phyloP scores from a whole-genome alignment of 1,140 invertebrate genomes.

The Ruditapes philippinarum region DNA sequence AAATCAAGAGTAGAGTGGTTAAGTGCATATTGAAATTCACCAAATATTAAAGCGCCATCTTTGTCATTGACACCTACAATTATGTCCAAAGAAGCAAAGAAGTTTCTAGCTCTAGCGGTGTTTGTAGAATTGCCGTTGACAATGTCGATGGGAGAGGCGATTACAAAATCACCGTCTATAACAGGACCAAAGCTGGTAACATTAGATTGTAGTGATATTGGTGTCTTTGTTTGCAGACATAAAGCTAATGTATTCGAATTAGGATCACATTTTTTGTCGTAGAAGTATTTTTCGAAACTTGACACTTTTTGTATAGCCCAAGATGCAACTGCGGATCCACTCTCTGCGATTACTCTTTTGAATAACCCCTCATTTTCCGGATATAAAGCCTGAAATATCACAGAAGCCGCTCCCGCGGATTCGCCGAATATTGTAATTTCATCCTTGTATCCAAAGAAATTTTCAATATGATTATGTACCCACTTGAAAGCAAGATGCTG shows the following conservation, averaged over 20 bases:
- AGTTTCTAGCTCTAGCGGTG: constrained; percentile 90
- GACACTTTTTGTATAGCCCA: constrained; percentile 82
- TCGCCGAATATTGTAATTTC: constrained; percentile 39
- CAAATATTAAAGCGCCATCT: neutral
- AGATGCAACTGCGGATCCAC: constrained; percentile 9
- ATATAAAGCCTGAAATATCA: constrained; percentile 45
- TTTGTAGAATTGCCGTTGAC: constrained; percentile 95
- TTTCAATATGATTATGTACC: constrained; percentile 50
- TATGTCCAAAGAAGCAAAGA: constrained; percentile 84
- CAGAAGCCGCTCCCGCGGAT: constrained; percentile 43
- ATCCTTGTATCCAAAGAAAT: constrained; percentile 24
- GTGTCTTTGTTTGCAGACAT: neutral
- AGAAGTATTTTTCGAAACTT: neutral
- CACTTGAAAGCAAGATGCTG: constrained; percentile 50
- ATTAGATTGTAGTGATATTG: neutral
- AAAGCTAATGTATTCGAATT: constrained; percentile 93
- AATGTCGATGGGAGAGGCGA: constrained; percentile 77
- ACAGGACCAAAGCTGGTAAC: constrained; percentile 87
- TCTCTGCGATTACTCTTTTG: constrained; percentile 30
- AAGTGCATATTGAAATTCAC: neutral
- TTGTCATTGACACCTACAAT: constrained; percentile 88
- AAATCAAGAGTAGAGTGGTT: neutral
- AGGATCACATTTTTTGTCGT: neutral
- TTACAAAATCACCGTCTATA: constrained; percentile 10
- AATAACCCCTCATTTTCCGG: constrained; percentile 39